Evolutionary conservation across 1,140 invertebrate genomes (phyloP).

Genomic region (Drosophila jambulina): DNA sequence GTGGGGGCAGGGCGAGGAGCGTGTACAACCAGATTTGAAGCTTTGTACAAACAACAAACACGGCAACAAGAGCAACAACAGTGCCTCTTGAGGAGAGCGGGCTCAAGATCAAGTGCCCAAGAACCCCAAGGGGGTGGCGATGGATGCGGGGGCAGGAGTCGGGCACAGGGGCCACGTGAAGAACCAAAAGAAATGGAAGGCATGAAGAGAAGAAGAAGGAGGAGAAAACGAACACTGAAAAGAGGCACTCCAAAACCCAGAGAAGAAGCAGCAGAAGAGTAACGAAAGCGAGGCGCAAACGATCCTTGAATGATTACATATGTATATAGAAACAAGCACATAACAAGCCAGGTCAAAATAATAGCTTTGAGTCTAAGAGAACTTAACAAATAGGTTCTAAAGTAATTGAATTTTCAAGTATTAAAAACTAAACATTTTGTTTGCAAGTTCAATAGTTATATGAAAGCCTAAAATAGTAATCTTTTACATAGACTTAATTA

Average conservation of each 20-base stretch:
- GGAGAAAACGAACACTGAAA: conserved; percentile 36
- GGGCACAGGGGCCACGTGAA: conserved; percentile 40
- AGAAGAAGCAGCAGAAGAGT: conserved; percentile 30
- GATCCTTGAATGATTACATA: conserved; percentile 71
- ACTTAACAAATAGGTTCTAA: not conserved
- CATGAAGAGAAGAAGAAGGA: conserved; percentile 7
- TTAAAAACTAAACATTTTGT: no score
- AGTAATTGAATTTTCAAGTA: not conserved
- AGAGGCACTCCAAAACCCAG: conserved; percentile 44
- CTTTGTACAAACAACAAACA: conserved; percentile 80
- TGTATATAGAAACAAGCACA: conserved; percentile 20
- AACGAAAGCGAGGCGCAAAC: conserved; percentile 64
- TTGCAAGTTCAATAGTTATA: no score
- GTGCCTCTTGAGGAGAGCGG: conserved; percentile 35
- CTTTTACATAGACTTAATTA: no score
- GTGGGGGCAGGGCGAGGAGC: conserved; percentile 1
- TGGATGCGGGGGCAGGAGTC: not conserved
- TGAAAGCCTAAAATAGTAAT: no score
- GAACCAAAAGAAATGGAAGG: conserved; percentile 31
- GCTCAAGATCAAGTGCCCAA: conserved; percentile 75
- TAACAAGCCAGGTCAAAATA: conserved; percentile 7
- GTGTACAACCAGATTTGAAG: conserved; percentile 82
- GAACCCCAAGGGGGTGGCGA: conserved; percentile 23
- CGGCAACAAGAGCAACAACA: conserved; percentile 54
- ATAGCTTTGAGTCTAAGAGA: not conserved